Evolutionary conservation across 2,797 vertebrate species (phyloP), one percentile per base, ranked within the genome.

Genomic region (Graptemys geographica): DNA sequence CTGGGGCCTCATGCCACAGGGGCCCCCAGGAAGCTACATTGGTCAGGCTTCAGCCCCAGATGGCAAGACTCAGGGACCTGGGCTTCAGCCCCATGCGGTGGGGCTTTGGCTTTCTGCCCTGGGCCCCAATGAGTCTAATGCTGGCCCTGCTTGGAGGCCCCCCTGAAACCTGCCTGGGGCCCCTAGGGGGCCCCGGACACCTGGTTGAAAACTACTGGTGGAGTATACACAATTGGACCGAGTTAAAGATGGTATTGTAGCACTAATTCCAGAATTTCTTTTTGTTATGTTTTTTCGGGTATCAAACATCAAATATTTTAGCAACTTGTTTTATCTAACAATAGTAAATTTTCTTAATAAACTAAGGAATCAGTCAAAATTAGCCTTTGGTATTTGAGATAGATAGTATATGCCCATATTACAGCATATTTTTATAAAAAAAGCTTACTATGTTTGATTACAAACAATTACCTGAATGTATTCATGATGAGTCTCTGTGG

Each of bases 391-490:
- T 94, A 59, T 84, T 95, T 92, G 86, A 51, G 97, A 87, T 87
- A 83, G 3, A 81, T 80, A 79, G 25, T 89, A 86, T 92, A 84
- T 83, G 57, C 31, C 84, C 83, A 94, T 97, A 83, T 62, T 85
- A 69, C 16, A 92, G 69, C 31, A 59, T 84, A 90, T 74, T 95
- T 97, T 97, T 95, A 81, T 91, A 52, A 62, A 11, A 95, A 95
- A 56, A 62, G 23, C 18, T 95, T 90, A 93, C 74, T 94, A 88
- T 87, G n/a, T 93, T 83, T 96, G 94, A 98, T 98, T 97, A 92
- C 91, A 96, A 95, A 97, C 94, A 97, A 97, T 97, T 97, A 97
- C 96, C 95, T 93, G 96, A 98, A 97, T 97, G 88, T 96, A 96
- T 96, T 97, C 97, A 97, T 95, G 95, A 97, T 98, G 93, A 96